These are phyloP conservation scores for Nasonia giraulti DNA, from an alignment of 1,140 invertebrate species.

Conservation along the genomic window DNA sequence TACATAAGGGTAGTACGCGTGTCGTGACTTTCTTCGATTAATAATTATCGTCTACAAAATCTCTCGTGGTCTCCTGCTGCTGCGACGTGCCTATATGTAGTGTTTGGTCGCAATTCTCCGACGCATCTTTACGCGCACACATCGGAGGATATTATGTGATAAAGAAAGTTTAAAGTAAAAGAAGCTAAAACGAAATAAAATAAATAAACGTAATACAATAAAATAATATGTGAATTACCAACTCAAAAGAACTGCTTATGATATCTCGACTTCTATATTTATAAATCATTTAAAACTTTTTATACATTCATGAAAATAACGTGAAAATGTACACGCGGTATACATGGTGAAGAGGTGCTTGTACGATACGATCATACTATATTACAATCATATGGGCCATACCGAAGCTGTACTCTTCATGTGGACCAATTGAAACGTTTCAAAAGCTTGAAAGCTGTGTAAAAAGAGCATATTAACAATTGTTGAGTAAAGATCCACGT, in stretches of 20 bases:
- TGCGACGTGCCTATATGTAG: constrained; percentile 40
- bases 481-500: too few species aligned
- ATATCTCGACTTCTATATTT: constrained; percentile 44
- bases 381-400: background rate
- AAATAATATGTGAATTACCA: constrained; percentile 34
- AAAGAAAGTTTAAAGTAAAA: background rate
- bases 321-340: constrained; percentile 36
- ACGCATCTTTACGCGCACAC: background rate
- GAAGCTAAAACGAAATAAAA: background rate
- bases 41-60: background rate
- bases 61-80: constrained; percentile 12
- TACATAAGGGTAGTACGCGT: too few species aligned
- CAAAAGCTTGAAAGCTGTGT: background rate
- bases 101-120: background rate
- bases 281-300: constrained; percentile 49
- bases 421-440: background rate
- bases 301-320: constrained; percentile 48
- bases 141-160: background rate
- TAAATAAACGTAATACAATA: background rate
- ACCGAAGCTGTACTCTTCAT: background rate
- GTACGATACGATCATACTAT: too few species aligned
- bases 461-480: too few species aligned
- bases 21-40: background rate
- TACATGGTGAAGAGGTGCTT: background rate
- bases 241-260: constrained; percentile 1